phyloP scores from a whole-genome alignment of 2,888 invertebrate genomes.

The Melikaiella ostensackeni region DNA sequence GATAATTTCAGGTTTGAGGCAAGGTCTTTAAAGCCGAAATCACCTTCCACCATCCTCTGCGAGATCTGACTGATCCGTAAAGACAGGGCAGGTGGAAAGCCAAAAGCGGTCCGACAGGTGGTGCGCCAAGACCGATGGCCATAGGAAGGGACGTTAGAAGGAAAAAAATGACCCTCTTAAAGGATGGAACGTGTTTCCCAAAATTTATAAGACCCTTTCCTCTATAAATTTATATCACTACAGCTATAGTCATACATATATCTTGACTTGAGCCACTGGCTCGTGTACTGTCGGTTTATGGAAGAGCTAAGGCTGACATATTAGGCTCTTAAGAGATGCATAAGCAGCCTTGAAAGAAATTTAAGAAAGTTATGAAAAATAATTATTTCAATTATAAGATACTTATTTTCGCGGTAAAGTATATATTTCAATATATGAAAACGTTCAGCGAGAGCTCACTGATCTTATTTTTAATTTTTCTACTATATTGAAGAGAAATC shows the following conservation, averaged over 20 bases:
- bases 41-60: slow-evolving; percentile 21
- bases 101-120: slow-evolving; percentile 61
- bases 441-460: too few species aligned
- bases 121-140: slow-evolving; percentile 36
- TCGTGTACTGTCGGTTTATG: not conserved
- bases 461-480: too few species aligned
- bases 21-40: slow-evolving; percentile 14
- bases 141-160: slow-evolving; percentile 3
- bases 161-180: slow-evolving; percentile 50
- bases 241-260: slow-evolving; percentile 1
- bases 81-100: slow-evolving; percentile 56
- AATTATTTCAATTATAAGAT: too few species aligned
- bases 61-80: slow-evolving; percentile 33
- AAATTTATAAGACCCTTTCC: slow-evolving; percentile 49
- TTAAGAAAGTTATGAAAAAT: too few species aligned
- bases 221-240: slow-evolving; percentile 46
- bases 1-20: slow-evolving; percentile 34
- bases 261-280: slow-evolving; percentile 11
- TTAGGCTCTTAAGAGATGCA: slow-evolving; percentile 47
- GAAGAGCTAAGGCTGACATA: slow-evolving; percentile 38
- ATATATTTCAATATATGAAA: too few species aligned
- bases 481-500: too few species aligned
- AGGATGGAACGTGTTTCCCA: slow-evolving; percentile 46
- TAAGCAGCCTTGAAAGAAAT: slow-evolving; percentile 48
- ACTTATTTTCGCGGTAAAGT: too few species aligned